Base-by-base conservation (phyloP, 1,140 invertebrate genomes). In the Elymnias hypermnestra region DNA sequence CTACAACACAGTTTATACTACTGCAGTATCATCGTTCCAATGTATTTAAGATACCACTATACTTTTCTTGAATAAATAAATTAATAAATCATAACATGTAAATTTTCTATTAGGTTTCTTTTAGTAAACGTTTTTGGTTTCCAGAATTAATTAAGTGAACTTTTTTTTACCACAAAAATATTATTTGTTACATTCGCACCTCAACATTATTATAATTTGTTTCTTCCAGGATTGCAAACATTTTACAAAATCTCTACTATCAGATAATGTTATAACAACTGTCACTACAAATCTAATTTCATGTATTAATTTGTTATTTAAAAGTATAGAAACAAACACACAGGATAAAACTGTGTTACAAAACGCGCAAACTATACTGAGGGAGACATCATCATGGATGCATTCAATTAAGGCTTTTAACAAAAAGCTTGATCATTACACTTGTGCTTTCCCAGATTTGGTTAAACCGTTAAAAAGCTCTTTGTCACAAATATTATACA, bases 391-490 rank as follows among this genome's bases (percentile, higher is more conserved):
- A 8, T 88, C 81, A 0, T 92, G 90, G 90, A 63, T 88, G 18
- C 79, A 86, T 49, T 91, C 90, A 1, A 70, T 88, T 2, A 67
- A 87, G 17, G 83, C 75, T 12, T 92, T 92, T 57, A 86, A 88
- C 23, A 82, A 86, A 14, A 87, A 88, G 56, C 59, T 92, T 14
- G 78, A 88, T 15, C 63, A 53, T 5, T 93, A 89, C 57, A 72
- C 88, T 1, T 64, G 85, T 4, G 88, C 85, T 8, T 94, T 92
- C 65, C 91, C 92, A 0, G 93, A 94, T 64, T 79, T 94, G 9
- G 86, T 91, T 0, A 79, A 89, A 25, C 91, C 91, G 1, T 63
- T 93, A 8, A 70, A 92, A 5, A 71, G 75, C 39, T 89, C 89
- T 1, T 40, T 92, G 3, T 84, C 87, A 1, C 89, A 93, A 73